Conservation (phyloP, 2,888 invertebrate species). For the Zootermopsis nevadensis region DNA sequence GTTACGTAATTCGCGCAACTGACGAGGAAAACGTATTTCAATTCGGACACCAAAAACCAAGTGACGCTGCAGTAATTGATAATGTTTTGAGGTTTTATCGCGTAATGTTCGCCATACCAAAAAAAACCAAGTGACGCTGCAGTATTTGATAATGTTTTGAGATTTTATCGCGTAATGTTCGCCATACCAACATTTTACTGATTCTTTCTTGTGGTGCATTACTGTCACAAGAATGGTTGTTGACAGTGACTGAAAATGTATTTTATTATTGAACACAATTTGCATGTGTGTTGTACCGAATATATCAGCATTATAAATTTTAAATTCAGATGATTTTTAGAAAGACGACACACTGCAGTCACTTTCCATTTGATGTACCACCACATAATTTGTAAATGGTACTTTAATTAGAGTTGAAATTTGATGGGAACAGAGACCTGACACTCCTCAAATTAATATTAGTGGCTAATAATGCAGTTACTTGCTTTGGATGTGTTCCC, state of each 20-base stretch:
- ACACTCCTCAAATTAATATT: too few species aligned
- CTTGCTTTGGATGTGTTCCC: not conserved
- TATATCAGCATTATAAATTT: constrained; percentile 44
- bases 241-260: not conserved
- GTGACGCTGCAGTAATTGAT: too few species aligned
- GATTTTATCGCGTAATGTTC: not conserved
- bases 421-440: not conserved
- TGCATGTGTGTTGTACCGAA: constrained; percentile 51
- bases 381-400: constrained; percentile 6
- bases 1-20: too few species aligned
- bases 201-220: not conserved
- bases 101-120: too few species aligned
- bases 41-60: too few species aligned
- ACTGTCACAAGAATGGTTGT: not conserved
- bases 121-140: too few species aligned
- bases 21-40: too few species aligned
- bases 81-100: too few species aligned
- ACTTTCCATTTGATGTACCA: constrained; percentile 20
- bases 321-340: not conserved
- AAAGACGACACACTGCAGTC: constrained; percentile 29
- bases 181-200: not conserved
- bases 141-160: too few species aligned
- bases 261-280: not conserved
- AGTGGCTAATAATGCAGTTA: too few species aligned
- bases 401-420: not conserved